Percentiles rank a stretch among this genome's conserved stretches.
Evolutionary conservation across 2,888 invertebrate species (phyloP).

Genomic region (Philereme transversata): DNA sequence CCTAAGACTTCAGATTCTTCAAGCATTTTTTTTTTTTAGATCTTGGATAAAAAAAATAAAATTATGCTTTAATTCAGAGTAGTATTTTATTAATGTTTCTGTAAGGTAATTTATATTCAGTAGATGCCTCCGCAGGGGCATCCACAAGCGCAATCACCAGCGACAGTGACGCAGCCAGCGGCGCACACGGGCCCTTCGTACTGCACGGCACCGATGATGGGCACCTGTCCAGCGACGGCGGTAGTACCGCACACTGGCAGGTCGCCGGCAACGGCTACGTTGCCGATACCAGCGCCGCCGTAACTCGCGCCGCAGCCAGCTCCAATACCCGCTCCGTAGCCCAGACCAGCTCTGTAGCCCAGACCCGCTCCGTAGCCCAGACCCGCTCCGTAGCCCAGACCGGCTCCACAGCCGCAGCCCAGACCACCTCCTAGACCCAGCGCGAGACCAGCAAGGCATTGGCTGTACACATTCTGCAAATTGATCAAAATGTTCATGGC

Average conservation of each 20-base stretch:
- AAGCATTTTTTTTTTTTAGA: too few species aligned
- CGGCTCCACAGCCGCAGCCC: constrained; percentile 5
- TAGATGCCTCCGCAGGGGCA: too few species aligned
- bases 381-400: constrained; percentile 19
- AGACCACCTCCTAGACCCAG: constrained; percentile 15
- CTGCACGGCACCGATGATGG: constrained; percentile 45
- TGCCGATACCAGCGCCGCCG: constrained; percentile 41
- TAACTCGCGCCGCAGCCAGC: constrained; percentile 27
- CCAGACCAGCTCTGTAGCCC: constrained; percentile 14
- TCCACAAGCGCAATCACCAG: constrained; percentile 39
- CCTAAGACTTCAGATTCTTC: too few species aligned
- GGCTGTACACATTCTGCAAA: constrained; percentile 38
- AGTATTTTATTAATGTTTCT: too few species aligned
- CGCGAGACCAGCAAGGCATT: constrained; percentile 23
- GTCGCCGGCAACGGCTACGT: constrained; percentile 40
- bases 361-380: constrained; percentile 18
- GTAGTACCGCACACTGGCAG: constrained; percentile 47
- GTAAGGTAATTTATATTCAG: too few species aligned
- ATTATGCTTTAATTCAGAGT: too few species aligned
- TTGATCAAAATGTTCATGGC: too few species aligned
- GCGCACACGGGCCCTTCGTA: constrained; percentile 43
- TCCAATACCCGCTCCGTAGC: constrained; percentile 9
- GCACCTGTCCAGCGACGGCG: constrained; percentile 46
- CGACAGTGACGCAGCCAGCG: constrained; percentile 45
- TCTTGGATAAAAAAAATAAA: too few species aligned